Evolutionary conservation across 2,888 invertebrate species (phyloP).

Genomic region (Drosophila niveifrons): DNA sequence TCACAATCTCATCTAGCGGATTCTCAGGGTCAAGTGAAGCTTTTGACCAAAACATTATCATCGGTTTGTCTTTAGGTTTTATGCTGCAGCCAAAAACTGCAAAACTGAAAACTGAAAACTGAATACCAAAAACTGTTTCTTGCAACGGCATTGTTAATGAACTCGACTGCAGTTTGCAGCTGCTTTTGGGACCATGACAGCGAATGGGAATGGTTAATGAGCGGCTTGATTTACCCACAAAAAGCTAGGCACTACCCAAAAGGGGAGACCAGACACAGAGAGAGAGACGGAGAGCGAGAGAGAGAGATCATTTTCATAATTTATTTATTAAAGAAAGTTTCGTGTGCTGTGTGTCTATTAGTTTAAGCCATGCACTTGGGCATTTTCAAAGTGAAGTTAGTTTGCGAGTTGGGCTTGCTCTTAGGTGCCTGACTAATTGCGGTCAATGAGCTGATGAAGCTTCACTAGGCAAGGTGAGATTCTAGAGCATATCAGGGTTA

Average conservation of each 20-base stretch:
- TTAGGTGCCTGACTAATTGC: neutral
- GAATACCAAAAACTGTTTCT: constrained; percentile 1
- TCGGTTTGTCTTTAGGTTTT: constrained; percentile 24
- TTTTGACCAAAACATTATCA: constrained; percentile 46
- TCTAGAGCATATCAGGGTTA: neutral
- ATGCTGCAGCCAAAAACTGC: constrained; percentile 1
- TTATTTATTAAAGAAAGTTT: constrained; percentile 13
- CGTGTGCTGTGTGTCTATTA: neutral
- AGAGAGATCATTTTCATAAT: constrained; percentile 11
- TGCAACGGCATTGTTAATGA: constrained; percentile 28
- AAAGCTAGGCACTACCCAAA: neutral
- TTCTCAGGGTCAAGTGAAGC: constrained; percentile 51
- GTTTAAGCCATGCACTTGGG: neutral
- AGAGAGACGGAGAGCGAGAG: too few species aligned
- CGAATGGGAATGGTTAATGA: constrained; percentile 10
- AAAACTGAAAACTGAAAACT: constrained; percentile 5
- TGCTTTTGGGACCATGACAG: constrained; percentile 1
- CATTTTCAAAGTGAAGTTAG: neutral
- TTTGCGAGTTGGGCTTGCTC: neutral
- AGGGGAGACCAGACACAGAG: neutral
- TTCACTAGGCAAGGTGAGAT: neutral
- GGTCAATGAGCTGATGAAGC: neutral
- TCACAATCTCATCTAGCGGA: constrained; percentile 23
- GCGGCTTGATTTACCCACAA: constrained; percentile 8
- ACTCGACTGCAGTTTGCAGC: constrained; percentile 7